Conservation (phyloP, 2,113 vertebrate species). For the Phoxinus phoxinus region DNA sequence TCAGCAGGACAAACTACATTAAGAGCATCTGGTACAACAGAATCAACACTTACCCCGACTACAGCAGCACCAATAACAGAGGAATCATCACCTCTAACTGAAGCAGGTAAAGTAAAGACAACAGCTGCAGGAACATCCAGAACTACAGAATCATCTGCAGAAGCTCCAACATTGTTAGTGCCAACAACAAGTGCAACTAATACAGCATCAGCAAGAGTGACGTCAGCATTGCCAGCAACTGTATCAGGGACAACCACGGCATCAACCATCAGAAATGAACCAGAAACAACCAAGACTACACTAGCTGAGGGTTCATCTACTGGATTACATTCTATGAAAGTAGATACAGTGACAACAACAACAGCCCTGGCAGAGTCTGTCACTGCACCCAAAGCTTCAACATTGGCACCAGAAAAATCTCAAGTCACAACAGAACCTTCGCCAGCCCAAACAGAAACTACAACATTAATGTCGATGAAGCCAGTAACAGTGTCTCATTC, state of each 20-base stretch:
- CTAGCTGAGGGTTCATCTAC: neutral
- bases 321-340: neutral
- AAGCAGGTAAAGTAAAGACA: neutral
- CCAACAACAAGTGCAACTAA: neutral
- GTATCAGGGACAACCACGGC: neutral
- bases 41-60: neutral
- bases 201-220: neutral
- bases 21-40: neutral
- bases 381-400: neutral
- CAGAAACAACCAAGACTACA: neutral
- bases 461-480: neutral
- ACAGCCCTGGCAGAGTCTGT: neutral
- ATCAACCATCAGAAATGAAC: neutral
- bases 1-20: neutral
- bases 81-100: neutral
- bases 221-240: neutral
- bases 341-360: slow-evolving; percentile 7
- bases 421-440: neutral
- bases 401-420: neutral
- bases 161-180: neutral
- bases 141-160: neutral
- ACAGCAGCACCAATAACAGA: neutral
- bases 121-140: neutral
- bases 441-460: neutral
- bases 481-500: neutral